A percentile compares a stretch with the other conserved stretches of the same genome.
Evolutionary conservation across 2,113 vertebrate genomes (phyloP).

Genomic region (Ornithorhynchus anatinus): DNA sequence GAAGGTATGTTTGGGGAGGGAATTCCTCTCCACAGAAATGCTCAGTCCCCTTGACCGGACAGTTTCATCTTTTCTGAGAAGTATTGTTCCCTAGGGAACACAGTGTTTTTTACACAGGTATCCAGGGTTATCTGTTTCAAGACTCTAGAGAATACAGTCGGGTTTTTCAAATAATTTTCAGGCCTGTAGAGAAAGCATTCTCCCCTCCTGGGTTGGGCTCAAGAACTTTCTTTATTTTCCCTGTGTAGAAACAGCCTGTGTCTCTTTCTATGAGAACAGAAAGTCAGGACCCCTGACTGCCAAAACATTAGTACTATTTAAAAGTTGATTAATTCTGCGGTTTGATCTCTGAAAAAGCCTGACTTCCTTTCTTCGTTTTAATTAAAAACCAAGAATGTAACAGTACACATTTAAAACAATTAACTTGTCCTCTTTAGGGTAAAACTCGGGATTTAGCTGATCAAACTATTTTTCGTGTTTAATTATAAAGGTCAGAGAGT

Average conservation of each 20-base stretch:
- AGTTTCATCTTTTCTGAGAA: too few species aligned
- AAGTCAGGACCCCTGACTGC: not conserved
- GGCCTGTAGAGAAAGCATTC: too few species aligned
- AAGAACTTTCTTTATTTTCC: not conserved
- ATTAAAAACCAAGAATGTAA: not conserved
- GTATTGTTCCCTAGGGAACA: not conserved
- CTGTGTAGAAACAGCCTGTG: slow-evolving; percentile 6
- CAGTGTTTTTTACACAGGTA: not conserved
- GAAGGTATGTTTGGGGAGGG: too few species aligned
- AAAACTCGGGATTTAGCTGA: slow-evolving; percentile 39
- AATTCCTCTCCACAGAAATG: too few species aligned
- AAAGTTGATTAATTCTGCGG: slow-evolving; percentile 2
- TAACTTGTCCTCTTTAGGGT: slow-evolving; percentile 10
- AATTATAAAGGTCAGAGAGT: not conserved
- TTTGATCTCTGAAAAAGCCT: not conserved
- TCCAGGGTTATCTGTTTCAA: not conserved
- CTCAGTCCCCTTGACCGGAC: too few species aligned
- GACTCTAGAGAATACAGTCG: not conserved
- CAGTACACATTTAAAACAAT: not conserved
- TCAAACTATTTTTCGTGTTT: slow-evolving; percentile 25
- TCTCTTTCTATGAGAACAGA: not conserved
- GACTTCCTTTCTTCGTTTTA: not conserved
- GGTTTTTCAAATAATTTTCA: slow-evolving; percentile 14
- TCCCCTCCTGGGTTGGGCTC: too few species aligned
- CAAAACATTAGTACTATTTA: not conserved